Percentiles rank a stretch among this genome's conserved stretches.
These are phyloP conservation scores for Coracopsis vasa DNA, from an alignment of 2,113 vertebrate genomes.

Conservation along the genomic window DNA sequence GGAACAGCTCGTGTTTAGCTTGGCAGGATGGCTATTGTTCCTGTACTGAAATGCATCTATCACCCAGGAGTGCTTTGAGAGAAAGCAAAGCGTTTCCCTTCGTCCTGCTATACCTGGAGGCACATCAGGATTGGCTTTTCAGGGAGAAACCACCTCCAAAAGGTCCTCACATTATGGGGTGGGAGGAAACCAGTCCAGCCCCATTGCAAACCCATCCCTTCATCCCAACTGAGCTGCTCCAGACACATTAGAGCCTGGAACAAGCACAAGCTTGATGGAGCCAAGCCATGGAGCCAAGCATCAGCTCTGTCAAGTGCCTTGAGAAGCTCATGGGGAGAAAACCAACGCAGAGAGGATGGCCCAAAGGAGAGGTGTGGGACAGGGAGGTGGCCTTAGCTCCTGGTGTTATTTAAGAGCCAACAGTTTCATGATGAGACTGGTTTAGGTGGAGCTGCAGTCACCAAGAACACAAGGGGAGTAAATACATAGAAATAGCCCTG, in stretches of 20 bases:
- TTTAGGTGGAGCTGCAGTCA: constrained; percentile 15
- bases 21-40: constrained; percentile 8
- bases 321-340: neutral
- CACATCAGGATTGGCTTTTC: neutral
- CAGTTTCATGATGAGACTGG: neutral
- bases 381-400: neutral
- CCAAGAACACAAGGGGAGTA: constrained; percentile 18
- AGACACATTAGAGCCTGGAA: neutral
- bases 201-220: neutral
- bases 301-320: neutral
- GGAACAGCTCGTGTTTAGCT: constrained; percentile 29
- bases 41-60: neutral
- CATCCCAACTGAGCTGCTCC: neutral
- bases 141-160: neutral
- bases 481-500: constrained; percentile 14
- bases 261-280: neutral
- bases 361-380: neutral
- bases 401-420: neutral
- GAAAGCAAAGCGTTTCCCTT: neutral
- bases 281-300: neutral
- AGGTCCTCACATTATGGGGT: neutral
- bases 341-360: neutral
- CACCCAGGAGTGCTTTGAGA: neutral
- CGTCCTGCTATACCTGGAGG: neutral
- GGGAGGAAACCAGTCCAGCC: neutral